Conservation (phyloP, 2,113 vertebrate species). For the Passer montanus region DNA sequence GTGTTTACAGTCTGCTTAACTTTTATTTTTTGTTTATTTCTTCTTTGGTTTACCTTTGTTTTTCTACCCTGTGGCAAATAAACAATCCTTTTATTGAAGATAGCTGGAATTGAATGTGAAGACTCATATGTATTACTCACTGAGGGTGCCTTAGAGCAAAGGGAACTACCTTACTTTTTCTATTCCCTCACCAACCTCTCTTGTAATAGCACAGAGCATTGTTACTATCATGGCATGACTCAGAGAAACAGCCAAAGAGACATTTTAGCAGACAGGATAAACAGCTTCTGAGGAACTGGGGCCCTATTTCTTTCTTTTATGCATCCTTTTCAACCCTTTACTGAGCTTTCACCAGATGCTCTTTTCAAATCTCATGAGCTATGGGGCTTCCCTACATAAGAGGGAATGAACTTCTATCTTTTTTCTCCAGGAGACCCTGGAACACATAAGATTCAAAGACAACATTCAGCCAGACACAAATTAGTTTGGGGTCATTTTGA, state of each 20-base stretch:
- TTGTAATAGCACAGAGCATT: neutral
- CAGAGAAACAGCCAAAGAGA: conserved; percentile 49
- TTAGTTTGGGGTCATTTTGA: conserved; percentile 37
- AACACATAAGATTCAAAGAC: conserved; percentile 46
- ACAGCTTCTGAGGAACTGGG: conserved; percentile 35
- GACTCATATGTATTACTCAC: conserved; percentile 2
- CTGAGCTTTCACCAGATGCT: conserved; percentile 28
- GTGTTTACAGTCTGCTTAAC: conserved; percentile 40
- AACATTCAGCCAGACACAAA: conserved; percentile 46
- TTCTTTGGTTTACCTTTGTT: conserved; percentile 39
- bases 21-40: conserved; percentile 38
- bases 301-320: conserved; percentile 42
- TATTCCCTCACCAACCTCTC: neutral
- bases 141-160: conserved; percentile 34
- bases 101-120: conserved; percentile 59
- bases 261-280: conserved; percentile 30
- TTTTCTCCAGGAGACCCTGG: conserved; percentile 13
- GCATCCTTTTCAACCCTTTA: conserved; percentile 10
- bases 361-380: conserved; percentile 42
- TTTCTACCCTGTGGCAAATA: conserved; percentile 46
- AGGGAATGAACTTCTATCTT: conserved; percentile 11
- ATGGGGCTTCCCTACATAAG: conserved; percentile 30
- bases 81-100: conserved; percentile 64
- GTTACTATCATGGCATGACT: conserved; percentile 35
- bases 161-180: conserved; percentile 14